Evolutionary conservation across 2,888 invertebrate species (phyloP).

Genomic region (Anthoptus insignis): DNA sequence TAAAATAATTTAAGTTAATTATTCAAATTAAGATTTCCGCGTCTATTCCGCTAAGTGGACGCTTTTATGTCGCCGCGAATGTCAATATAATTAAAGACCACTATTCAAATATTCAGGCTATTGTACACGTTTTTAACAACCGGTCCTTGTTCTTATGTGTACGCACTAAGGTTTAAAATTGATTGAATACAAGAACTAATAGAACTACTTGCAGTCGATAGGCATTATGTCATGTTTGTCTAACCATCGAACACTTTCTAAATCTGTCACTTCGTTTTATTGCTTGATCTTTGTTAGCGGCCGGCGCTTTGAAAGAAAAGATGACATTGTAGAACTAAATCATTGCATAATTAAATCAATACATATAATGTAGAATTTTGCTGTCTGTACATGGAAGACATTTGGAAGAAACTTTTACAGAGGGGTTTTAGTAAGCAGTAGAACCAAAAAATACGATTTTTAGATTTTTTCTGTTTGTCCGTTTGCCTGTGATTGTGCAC

Average conservation of each 20-base stretch:
- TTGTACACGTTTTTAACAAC: background rate
- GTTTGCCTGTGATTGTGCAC: too few species aligned
- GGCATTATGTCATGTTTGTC: conserved; percentile 32
- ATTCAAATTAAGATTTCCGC: background rate
- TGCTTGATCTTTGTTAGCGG: conserved; percentile 24
- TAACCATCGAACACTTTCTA: conserved; percentile 36
- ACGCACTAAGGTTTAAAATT: background rate
- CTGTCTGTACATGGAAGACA: too few species aligned
- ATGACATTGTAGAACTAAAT: background rate
- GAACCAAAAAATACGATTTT: too few species aligned
- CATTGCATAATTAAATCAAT: too few species aligned
- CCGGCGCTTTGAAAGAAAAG: conserved; percentile 10
- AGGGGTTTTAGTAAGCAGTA: too few species aligned
- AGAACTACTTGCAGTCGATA: conserved; percentile 22
- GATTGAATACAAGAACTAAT: background rate
- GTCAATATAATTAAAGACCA: background rate
- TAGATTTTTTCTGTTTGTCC: too few species aligned
- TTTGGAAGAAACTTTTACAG: too few species aligned
- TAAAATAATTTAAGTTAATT: background rate
- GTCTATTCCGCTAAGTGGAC: background rate
- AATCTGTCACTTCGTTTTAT: conserved; percentile 27
- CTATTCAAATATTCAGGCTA: background rate
- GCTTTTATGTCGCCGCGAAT: conserved; percentile 7
- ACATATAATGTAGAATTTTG: too few species aligned
- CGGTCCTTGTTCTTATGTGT: background rate